Evolutionary conservation across 64 coral and sea anemone species (phyloP).

Genomic region (Stichodactyla mertensii): DNA sequence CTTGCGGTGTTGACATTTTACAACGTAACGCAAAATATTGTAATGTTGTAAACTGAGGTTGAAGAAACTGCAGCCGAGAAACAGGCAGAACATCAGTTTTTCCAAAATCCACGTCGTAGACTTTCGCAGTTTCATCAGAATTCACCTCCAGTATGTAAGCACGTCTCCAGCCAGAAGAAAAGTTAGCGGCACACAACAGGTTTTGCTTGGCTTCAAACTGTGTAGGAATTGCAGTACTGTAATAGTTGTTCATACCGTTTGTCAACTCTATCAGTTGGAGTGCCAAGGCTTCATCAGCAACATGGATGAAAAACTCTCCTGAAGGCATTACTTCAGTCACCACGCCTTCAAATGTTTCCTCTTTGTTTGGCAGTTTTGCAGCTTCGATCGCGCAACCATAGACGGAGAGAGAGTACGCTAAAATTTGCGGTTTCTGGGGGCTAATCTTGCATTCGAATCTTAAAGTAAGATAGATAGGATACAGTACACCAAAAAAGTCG

Average conservation of each 20-base stretch:
- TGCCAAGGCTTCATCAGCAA: neutral
- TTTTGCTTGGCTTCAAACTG: constrained; percentile 23
- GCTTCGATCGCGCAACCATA: constrained; percentile 11
- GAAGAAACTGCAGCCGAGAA: constrained; percentile 40
- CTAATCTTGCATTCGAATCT: neutral
- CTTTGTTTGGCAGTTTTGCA: constrained; percentile 4
- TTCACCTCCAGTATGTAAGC: constrained; percentile 28
- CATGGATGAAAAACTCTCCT: constrained; percentile 12
- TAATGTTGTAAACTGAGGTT: constrained; percentile 32
- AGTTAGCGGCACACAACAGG: constrained; percentile 56
- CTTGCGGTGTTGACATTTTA: constrained; percentile 39
- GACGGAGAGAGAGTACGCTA: neutral
- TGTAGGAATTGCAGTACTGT: neutral
- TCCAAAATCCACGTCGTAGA: constrained; percentile 74
- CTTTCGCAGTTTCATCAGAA: constrained; percentile 22
- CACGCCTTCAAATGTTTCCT: neutral
- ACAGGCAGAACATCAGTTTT: constrained; percentile 43
- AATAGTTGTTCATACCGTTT: constrained; percentile 27
- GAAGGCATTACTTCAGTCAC: constrained; percentile 30
- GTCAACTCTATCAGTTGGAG: constrained; percentile 22
- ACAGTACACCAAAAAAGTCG: too few species aligned
- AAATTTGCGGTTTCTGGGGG: neutral
- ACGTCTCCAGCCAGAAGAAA: constrained; percentile 53
- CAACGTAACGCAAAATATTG: constrained; percentile 49
- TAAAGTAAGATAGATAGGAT: neutral